A percentile compares a stretch with the other conserved stretches of the same genome.
Evolutionary conservation across 1,140 invertebrate species (phyloP).

Genomic region (Drosophila auraria): DNA sequence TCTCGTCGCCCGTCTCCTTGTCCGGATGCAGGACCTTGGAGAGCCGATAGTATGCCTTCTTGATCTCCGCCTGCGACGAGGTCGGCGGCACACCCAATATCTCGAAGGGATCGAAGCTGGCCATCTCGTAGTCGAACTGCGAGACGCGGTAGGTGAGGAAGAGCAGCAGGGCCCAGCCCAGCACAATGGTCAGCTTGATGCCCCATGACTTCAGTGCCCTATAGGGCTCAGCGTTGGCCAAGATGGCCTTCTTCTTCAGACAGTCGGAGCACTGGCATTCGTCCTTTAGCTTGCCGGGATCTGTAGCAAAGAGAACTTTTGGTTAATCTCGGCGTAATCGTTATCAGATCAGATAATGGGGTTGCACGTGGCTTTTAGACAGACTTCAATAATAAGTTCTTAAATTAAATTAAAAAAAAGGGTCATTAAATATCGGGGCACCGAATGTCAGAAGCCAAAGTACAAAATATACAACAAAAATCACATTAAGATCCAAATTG

Average conservation of each 20-base stretch:
- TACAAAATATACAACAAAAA: no score
- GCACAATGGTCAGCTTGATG: slow-evolving; percentile 89
- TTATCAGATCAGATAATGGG: neutral
- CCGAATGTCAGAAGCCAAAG: no score
- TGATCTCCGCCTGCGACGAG: slow-evolving; percentile 94
- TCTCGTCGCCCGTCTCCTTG: slow-evolving; percentile 98
- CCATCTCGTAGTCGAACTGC: slow-evolving; percentile 98
- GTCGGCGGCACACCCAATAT: slow-evolving; percentile 95
- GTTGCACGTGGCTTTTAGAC: no score
- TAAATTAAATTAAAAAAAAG: no score
- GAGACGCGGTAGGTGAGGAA: slow-evolving; percentile 98
- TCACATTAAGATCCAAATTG: no score
- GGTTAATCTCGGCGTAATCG: slow-evolving; percentile 2
- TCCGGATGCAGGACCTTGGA: slow-evolving; percentile 98
- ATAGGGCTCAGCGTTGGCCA: slow-evolving; percentile 94
- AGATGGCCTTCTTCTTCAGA: slow-evolving; percentile 92
- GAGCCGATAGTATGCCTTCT: slow-evolving; percentile 97
- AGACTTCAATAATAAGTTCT: no score
- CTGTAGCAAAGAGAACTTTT: slow-evolving; percentile 81
- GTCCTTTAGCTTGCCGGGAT: slow-evolving; percentile 90
- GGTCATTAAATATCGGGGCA: no score
- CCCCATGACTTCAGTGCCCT: slow-evolving; percentile 91
- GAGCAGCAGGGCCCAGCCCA: slow-evolving; percentile 95
- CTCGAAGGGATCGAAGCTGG: slow-evolving; percentile 99
- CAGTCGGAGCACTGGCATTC: slow-evolving; percentile 96